Percentiles rank a stretch among this genome's conserved stretches.
phyloP scores from a whole-genome alignment of 2,797 vertebrate species.

The Poeciliopsis turneri region DNA sequence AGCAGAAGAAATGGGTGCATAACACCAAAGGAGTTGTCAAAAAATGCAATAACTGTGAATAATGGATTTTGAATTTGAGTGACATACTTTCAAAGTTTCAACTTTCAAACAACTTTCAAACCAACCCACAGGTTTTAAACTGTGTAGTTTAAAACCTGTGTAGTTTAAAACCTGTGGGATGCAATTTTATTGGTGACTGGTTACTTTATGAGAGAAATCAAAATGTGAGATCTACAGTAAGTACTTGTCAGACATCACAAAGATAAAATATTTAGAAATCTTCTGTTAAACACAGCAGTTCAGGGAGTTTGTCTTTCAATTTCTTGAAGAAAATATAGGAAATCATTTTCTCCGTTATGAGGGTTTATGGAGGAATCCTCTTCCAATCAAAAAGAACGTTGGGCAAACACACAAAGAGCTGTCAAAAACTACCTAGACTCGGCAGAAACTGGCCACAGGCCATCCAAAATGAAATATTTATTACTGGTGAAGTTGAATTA shows the following conservation, averaged over 20 bases:
- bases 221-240: neutral
- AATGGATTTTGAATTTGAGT: neutral
- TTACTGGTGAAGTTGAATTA: conserved; percentile 65
- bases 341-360: conserved; percentile 6
- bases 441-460: conserved; percentile 38
- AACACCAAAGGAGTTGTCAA: neutral
- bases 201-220: neutral
- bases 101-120: neutral
- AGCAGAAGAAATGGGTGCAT: conserved; percentile 13
- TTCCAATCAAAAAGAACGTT: conserved; percentile 24
- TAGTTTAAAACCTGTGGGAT: neutral
- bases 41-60: neutral
- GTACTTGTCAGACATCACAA: neutral
- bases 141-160: neutral
- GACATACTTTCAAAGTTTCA: neutral
- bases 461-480: conserved; percentile 44
- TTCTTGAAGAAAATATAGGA: conserved; percentile 14
- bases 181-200: neutral
- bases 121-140: too few species aligned
- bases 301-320: neutral
- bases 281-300: conserved; percentile 9
- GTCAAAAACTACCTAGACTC: conserved; percentile 41
- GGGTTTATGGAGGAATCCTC: neutral
- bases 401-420: conserved; percentile 36
- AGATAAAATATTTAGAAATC: neutral